Evolutionary conservation across 2,797 vertebrate species (phyloP).

Genomic region (Pampus argenteus): DNA sequence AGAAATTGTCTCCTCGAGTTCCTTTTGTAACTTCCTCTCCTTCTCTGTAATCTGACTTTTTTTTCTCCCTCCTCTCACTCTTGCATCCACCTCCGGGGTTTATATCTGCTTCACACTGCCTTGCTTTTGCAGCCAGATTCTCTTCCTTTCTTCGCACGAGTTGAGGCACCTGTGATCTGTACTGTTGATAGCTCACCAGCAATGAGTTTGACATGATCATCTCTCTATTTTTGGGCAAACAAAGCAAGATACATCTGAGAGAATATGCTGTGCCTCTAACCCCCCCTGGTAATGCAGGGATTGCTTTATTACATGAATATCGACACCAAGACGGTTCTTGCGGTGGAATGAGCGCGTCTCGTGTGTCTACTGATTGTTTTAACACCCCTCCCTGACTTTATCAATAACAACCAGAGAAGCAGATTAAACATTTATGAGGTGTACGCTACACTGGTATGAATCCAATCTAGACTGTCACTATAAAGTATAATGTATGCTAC

Average conservation of each 20-base stretch:
- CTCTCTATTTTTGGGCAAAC: slow-evolving; percentile 47
- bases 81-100: slow-evolving; percentile 51
- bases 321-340: slow-evolving; percentile 38
- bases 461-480: slow-evolving; percentile 80
- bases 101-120: slow-evolving; percentile 21
- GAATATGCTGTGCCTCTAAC: slow-evolving; percentile 6
- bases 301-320: slow-evolving; percentile 59
- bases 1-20: slow-evolving; percentile 41
- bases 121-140: slow-evolving; percentile 32
- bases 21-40: slow-evolving; percentile 52
- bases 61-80: slow-evolving; percentile 38
- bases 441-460: slow-evolving; percentile 74
- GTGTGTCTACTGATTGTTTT: slow-evolving; percentile 69
- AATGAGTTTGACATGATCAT: slow-evolving; percentile 38
- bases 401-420: slow-evolving; percentile 77
- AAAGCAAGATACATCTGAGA: slow-evolving; percentile 27
- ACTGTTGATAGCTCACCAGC: slow-evolving; percentile 47
- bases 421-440: slow-evolving; percentile 86
- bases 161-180: slow-evolving; percentile 54
- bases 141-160: neutral
- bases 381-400: slow-evolving; percentile 73
- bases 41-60: slow-evolving; percentile 54
- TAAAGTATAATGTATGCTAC: slow-evolving; percentile 71
- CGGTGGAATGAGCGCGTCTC: slow-evolving; percentile 41
- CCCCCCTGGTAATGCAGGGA: slow-evolving; percentile 14